Evolutionary conservation across 2,113 vertebrate species (phyloP).

Genomic region (Leuciscus idus): DNA sequence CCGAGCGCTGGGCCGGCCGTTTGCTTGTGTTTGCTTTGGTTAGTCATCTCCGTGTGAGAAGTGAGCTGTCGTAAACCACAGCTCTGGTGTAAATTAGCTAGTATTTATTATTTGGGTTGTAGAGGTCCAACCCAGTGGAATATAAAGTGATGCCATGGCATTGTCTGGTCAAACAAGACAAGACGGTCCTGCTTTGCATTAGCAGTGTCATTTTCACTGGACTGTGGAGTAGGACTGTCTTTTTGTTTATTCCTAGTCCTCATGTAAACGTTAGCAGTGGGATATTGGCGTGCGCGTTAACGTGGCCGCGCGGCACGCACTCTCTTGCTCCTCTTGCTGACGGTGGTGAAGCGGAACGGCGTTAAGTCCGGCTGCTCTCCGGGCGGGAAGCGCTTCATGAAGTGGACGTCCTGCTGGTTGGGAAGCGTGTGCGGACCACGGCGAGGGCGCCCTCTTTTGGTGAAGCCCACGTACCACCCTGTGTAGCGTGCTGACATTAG

Average conservation of each 20-base stretch:
- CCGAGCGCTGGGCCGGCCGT: neutral
- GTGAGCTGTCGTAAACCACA: slow-evolving; percentile 25
- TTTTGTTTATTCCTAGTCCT: slow-evolving; percentile 35
- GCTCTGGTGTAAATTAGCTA: slow-evolving; percentile 42
- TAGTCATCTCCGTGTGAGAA: slow-evolving; percentile 14
- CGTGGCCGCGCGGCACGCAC: slow-evolving; percentile 76
- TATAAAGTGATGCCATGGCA: slow-evolving; percentile 39
- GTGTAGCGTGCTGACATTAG: slow-evolving; percentile 80
- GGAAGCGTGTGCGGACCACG: slow-evolving; percentile 76
- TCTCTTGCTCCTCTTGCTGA: slow-evolving; percentile 77
- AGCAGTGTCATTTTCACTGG: slow-evolving; percentile 24
- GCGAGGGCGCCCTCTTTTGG: slow-evolving; percentile 78
- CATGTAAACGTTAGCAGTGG: slow-evolving; percentile 55
- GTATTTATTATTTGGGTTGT: slow-evolving; percentile 45
- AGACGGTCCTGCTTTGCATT: slow-evolving; percentile 36
- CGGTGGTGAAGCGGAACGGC: slow-evolving; percentile 80
- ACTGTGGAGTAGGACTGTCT: slow-evolving; percentile 18
- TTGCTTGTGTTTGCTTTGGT: slow-evolving; percentile 40
- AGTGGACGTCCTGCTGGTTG: slow-evolving; percentile 82
- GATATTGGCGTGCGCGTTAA: slow-evolving; percentile 65
- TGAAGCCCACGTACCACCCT: slow-evolving; percentile 83
- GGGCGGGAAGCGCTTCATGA: slow-evolving; percentile 81
- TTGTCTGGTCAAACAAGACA: slow-evolving; percentile 21
- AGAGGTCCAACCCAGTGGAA: slow-evolving; percentile 43
- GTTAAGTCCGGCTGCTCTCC: slow-evolving; percentile 78